phyloP scores from a whole-genome alignment of 2,113 vertebrate species.

The Motacilla alba region DNA sequence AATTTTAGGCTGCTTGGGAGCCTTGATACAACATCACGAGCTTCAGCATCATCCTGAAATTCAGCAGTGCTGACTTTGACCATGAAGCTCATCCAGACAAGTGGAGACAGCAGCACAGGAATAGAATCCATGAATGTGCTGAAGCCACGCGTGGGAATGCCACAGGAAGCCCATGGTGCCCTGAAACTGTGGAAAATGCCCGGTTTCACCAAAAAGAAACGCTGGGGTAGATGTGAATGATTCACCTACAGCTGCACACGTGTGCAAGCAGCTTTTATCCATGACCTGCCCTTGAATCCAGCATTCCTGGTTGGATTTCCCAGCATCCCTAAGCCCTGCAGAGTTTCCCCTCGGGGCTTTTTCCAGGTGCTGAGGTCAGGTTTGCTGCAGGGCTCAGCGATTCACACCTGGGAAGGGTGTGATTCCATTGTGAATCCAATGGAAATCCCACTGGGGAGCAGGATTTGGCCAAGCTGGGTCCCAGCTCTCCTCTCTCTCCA shows the following conservation, averaged over 20 bases:
- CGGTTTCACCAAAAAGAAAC: neutral
- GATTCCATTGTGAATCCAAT: too few species aligned
- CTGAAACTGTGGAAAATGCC: neutral
- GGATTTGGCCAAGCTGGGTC: neutral
- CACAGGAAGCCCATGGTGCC: fast-evolving
- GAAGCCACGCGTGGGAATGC: fast-evolving
- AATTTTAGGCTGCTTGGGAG: neutral
- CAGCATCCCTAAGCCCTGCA: neutral
- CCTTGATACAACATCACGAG: fast-evolving
- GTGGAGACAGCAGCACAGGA: neutral
- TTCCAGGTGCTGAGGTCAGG: neutral
- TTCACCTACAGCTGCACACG: fast-evolving
- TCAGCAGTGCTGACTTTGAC: neutral
- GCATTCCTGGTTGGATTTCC: neutral
- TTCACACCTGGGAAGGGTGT: fast-evolving
- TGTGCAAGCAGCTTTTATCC: neutral
- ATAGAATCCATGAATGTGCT: neutral
- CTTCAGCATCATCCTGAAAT: neutral
- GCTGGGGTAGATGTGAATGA: neutral
- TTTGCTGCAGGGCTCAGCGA: neutral
- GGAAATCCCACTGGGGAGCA: neutral
- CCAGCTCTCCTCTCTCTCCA: neutral
- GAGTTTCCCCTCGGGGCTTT: neutral
- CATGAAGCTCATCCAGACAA: neutral
- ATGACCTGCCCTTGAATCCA: neutral